Evolutionary conservation across 2,888 invertebrate genomes (phyloP).

Genomic region (Pheosia tremula): DNA sequence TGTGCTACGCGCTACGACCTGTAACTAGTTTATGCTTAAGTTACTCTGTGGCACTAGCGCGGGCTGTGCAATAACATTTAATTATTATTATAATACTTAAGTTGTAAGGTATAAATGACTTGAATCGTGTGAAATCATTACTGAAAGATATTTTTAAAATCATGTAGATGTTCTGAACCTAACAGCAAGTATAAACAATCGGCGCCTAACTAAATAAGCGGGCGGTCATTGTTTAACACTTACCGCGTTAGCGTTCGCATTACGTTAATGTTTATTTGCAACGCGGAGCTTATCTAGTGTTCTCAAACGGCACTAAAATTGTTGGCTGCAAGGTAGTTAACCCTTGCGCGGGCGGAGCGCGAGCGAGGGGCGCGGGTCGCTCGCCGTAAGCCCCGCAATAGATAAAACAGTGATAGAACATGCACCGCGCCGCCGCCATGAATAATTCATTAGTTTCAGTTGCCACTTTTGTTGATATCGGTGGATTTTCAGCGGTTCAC

Average conservation of each 20-base stretch:
- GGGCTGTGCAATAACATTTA: too few relatives aligned
- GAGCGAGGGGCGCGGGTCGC: constrained; percentile 55
- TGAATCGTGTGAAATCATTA: too few relatives aligned
- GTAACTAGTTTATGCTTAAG: too few relatives aligned
- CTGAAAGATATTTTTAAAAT: not conserved
- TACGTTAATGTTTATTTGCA: constrained; percentile 77
- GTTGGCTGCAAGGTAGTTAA: constrained; percentile 80
- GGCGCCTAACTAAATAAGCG: constrained; percentile 46
- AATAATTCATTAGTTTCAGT: constrained; percentile 85
- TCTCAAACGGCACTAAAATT: constrained; percentile 78
- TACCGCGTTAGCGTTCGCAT: constrained; percentile 68
- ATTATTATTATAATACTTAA: too few relatives aligned
- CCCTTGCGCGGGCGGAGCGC: constrained; percentile 64
- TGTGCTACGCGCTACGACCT: too few relatives aligned
- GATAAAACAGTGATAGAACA: constrained; percentile 86
- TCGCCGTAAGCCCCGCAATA: constrained; percentile 77
- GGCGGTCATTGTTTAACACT: constrained; percentile 56
- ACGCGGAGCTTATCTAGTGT: constrained; percentile 77
- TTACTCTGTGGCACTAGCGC: too few relatives aligned
- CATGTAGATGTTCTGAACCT: constrained; percentile 10
- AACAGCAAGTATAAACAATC: constrained; percentile 31
- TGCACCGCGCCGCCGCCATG: constrained; percentile 82
- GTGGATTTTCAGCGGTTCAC: constrained; percentile 82
- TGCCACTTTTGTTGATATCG: constrained; percentile 84
- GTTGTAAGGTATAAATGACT: too few relatives aligned